phyloP scores from a whole-genome alignment of 2,113 vertebrate species.

The Nesospiza acunhae region DNA sequence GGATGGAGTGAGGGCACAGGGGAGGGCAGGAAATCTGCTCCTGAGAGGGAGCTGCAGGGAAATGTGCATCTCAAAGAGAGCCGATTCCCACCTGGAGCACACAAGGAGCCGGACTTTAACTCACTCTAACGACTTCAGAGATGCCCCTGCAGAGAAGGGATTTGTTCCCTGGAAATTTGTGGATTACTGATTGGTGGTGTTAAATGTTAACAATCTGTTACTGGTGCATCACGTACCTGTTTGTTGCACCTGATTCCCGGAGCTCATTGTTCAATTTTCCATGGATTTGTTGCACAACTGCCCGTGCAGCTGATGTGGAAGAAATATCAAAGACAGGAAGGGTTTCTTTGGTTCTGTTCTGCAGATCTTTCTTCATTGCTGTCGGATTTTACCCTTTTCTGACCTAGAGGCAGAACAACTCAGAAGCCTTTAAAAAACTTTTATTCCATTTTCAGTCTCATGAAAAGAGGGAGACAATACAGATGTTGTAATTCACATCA shows the following conservation, averaged over 20 bases:
- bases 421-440: not conserved
- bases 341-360: not conserved
- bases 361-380: not conserved
- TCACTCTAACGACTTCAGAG: accelerated
- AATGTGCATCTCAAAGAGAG: not conserved
- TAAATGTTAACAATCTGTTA: not conserved
- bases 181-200: not conserved
- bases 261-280: not conserved
- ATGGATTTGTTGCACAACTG: not conserved
- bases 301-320: not conserved
- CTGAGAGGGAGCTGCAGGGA: not conserved
- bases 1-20: not conserved
- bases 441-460: not conserved
- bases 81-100: not conserved
- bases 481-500: not conserved
- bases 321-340: not conserved
- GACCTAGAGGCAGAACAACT: not conserved
- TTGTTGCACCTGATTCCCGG: not conserved
- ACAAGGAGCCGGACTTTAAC: accelerated
- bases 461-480: not conserved
- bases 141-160: not conserved
- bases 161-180: not conserved
- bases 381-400: not conserved
- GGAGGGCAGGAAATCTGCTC: not conserved
- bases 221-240: not conserved